Evolutionary conservation across 2,888 invertebrate species (phyloP).

Genomic region (Liposcelis brunnea): DNA sequence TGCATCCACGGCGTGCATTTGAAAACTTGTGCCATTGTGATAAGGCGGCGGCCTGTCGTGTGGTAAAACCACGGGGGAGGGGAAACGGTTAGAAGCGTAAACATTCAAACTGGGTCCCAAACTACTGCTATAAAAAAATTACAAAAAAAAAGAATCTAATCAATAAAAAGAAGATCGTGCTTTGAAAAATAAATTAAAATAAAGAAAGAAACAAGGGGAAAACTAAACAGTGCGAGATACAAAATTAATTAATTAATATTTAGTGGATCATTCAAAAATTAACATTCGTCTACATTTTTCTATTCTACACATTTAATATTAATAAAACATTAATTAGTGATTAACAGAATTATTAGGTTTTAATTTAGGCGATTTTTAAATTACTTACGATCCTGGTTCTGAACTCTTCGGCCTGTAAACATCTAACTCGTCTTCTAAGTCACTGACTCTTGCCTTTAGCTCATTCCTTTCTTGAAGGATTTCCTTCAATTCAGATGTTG

Average conservation of each 20-base stretch:
- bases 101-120: too few relatives aligned
- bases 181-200: not conserved
- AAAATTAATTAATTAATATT: too few relatives aligned
- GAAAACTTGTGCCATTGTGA: not conserved
- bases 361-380: not conserved
- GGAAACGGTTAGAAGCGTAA: not conserved
- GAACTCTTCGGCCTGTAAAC: constrained; percentile 41
- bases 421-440: constrained; percentile 83
- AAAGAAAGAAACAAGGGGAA: not conserved
- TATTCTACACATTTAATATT: not conserved
- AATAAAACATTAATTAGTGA: not conserved
- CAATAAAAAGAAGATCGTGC: too few relatives aligned
- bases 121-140: too few relatives aligned
- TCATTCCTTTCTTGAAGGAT: constrained; percentile 86
- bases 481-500: constrained; percentile 66
- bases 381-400: constrained; percentile 16
- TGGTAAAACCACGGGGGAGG: not conserved
- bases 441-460: constrained; percentile 76
- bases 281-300: not conserved
- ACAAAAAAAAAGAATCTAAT: too few relatives aligned
- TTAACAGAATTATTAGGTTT: too few relatives aligned
- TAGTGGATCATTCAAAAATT: too few relatives aligned
- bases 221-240: too few relatives aligned
- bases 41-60: not conserved
- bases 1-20: constrained; percentile 4